phyloP scores from a whole-genome alignment of 2,888 invertebrate genomes.

The Epinotia brunnichana region DNA sequence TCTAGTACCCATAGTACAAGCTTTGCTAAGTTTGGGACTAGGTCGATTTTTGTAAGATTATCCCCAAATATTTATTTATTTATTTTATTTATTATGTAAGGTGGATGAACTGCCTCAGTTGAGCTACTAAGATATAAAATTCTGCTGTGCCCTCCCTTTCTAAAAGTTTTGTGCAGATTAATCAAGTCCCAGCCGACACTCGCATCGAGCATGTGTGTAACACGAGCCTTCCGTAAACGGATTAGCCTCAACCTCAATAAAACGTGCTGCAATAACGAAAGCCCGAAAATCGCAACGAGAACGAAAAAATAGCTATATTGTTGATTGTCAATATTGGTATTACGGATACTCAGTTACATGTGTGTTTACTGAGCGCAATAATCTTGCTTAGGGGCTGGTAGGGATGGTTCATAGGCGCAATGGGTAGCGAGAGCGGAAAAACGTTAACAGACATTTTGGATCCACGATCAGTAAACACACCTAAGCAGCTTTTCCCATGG shows the following conservation, averaged over 20 bases:
- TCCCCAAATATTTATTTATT: no score
- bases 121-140: not conserved
- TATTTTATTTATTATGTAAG: no score
- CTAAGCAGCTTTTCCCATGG: no score
- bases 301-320: conserved; percentile 24
- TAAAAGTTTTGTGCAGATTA: not conserved
- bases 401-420: not conserved
- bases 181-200: not conserved
- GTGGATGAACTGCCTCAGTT: no score
- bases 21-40: no score
- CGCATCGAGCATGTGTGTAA: not conserved
- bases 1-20: no score
- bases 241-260: conserved; percentile 9
- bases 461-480: no score
- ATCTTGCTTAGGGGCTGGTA: not conserved
- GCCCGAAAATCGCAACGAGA: conserved; percentile 2
- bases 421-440: not conserved
- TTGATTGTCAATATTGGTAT: conserved; percentile 27
- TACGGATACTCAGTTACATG: conserved; percentile 8
- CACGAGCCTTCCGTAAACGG: not conserved
- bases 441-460: no score
- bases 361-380: conserved; percentile 11
- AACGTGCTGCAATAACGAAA: conserved; percentile 4
- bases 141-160: not conserved
- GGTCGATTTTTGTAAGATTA: no score